Conservation (phyloP, 2,888 invertebrate genomes). For the Rhingia rostrata region DNA sequence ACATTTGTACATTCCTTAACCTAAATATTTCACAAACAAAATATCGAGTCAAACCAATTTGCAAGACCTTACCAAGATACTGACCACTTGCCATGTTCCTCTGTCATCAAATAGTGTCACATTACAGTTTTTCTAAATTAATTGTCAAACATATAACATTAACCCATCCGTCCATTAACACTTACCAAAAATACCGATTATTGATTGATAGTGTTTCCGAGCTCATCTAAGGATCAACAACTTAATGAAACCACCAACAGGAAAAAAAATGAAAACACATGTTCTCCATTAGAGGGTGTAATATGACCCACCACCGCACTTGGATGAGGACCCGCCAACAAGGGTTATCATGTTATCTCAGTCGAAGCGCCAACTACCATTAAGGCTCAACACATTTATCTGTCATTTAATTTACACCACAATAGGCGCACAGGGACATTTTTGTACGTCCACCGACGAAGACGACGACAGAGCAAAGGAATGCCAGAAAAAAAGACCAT, state of each 20-base stretch:
- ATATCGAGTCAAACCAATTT: no score
- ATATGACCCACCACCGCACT: conserved; percentile 65
- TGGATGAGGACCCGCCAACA: conserved; percentile 68
- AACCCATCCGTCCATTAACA: conserved; percentile 39
- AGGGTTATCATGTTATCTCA: conserved; percentile 69
- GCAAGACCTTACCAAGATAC: no score
- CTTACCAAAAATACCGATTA: conserved; percentile 46
- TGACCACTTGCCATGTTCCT: neutral
- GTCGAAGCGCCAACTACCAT: conserved; percentile 73
- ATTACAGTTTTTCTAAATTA: conserved; percentile 45
- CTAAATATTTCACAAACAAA: no score
- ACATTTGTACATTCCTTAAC: no score
- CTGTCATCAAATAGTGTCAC: conserved; percentile 28
- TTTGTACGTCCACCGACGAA: conserved; percentile 23
- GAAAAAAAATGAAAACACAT: conserved; percentile 47
- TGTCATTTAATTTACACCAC: conserved; percentile 72
- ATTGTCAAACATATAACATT: conserved; percentile 49
- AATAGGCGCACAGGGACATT: conserved; percentile 66
- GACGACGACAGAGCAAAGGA: neutral
- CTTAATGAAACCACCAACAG: conserved; percentile 53
- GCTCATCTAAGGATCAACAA: conserved; percentile 56
- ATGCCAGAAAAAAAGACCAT: conserved; percentile 27
- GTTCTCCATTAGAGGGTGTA: conserved; percentile 70
- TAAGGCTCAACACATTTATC: conserved; percentile 73
- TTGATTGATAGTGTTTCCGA: conserved; percentile 65